phyloP scores from a whole-genome alignment of 2,888 invertebrate genomes.

The Geotrupes spiniger region DNA sequence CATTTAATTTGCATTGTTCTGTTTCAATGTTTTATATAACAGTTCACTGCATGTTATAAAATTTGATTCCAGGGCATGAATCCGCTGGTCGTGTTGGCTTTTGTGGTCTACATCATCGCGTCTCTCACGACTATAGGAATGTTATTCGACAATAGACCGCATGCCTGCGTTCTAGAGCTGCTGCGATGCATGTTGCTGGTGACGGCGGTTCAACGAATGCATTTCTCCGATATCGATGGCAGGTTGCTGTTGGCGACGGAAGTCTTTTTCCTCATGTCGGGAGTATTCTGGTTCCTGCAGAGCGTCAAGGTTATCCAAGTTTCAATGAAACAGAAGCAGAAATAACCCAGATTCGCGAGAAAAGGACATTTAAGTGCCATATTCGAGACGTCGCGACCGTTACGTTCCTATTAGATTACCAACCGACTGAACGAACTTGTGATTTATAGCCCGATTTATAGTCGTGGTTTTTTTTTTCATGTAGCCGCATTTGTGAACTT shows the following conservation, averaged over 20 bases:
- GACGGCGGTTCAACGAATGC: slow-evolving; percentile 47
- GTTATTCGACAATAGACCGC: slow-evolving; percentile 65
- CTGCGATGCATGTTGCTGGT: slow-evolving; percentile 64
- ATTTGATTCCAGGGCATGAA: slow-evolving; percentile 58
- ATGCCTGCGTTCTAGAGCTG: slow-evolving; percentile 63
- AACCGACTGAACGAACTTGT: too few species aligned
- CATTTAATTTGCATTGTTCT: too few species aligned
- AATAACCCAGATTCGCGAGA: slow-evolving; percentile 7
- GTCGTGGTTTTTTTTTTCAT: too few species aligned
- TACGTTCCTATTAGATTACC: too few species aligned
- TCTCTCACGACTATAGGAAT: slow-evolving; percentile 69
- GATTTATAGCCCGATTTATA: too few species aligned
- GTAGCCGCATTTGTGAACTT: too few species aligned
- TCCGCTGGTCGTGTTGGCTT: slow-evolving; percentile 57
- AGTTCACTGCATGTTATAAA: too few species aligned
- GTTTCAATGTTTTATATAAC: too few species aligned
- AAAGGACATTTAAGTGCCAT: too few species aligned
- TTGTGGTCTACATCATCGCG: slow-evolving; percentile 63
- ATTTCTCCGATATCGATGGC: slow-evolving; percentile 46
- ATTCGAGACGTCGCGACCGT: too few species aligned
- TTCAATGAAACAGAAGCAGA: slow-evolving; percentile 42
- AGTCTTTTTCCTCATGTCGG: slow-evolving; percentile 59
- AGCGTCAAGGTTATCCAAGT: slow-evolving; percentile 59
- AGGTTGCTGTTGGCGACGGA: slow-evolving; percentile 52
- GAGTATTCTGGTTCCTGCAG: slow-evolving; percentile 64